Evolutionary conservation across 2,113 vertebrate species (phyloP).

Genomic region (Cettia cetti): DNA sequence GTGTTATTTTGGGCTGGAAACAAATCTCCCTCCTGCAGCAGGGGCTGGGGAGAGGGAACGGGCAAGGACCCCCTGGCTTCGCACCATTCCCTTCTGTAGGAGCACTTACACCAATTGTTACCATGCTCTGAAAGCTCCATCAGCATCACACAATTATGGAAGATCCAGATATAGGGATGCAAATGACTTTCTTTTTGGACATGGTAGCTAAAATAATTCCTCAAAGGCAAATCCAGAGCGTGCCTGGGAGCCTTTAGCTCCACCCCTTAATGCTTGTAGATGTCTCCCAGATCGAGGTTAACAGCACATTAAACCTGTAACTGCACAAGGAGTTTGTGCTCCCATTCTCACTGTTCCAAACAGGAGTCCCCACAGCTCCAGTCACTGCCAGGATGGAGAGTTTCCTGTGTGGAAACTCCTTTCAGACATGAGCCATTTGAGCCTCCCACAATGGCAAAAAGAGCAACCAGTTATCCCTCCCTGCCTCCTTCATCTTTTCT

Average conservation of each 20-base stretch:
- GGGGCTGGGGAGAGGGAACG: background rate
- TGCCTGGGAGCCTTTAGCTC: background rate
- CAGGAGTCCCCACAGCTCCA: background rate
- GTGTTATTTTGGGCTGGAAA: background rate
- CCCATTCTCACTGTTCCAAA: background rate
- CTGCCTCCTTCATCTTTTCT: background rate
- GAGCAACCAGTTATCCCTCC: background rate
- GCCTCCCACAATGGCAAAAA: background rate
- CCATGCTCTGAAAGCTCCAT: background rate
- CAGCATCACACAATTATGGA: background rate
- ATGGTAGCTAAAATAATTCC: background rate
- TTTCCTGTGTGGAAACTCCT: background rate
- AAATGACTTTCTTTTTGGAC: background rate
- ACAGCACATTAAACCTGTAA: background rate
- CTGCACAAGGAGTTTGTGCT: background rate
- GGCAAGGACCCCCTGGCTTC: background rate
- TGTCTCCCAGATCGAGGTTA: background rate
- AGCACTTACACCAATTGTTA: background rate
- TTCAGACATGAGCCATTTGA: background rate
- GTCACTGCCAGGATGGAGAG: background rate
- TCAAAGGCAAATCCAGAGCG: background rate
- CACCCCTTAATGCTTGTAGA: background rate
- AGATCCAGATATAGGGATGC: fast-evolving
- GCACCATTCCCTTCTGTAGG: background rate
- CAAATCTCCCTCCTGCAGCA: background rate